Evolutionary conservation across 2,888 invertebrate genomes (phyloP).

Genomic region (Drosophila atroscutellata): DNA sequence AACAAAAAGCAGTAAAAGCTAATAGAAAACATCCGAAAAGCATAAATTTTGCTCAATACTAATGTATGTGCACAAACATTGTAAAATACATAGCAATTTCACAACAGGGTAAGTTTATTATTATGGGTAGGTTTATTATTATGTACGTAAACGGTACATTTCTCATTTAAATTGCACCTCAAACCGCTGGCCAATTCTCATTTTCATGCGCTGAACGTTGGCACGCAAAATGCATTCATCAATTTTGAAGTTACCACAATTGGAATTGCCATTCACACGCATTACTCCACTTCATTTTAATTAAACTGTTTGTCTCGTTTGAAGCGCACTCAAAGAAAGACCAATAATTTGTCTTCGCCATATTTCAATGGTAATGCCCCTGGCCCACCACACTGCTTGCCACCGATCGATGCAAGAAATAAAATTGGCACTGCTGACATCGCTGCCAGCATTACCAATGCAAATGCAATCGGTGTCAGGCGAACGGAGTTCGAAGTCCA

Average conservation of each 20-base stretch:
- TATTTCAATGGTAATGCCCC: slow-evolving; percentile 60
- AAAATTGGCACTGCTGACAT: slow-evolving; percentile 58
- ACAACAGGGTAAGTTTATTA: neutral
- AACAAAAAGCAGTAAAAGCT: neutral
- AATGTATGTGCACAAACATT: neutral
- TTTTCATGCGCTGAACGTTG: neutral
- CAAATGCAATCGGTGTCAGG: slow-evolving; percentile 63
- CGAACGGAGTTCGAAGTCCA: slow-evolving; percentile 10
- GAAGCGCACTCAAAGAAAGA: slow-evolving; percentile 66
- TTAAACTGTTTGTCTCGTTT: slow-evolving; percentile 68
- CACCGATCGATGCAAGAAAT: slow-evolving; percentile 40
- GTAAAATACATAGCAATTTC: neutral
- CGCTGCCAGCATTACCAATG: slow-evolving; percentile 65
- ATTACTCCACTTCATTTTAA: slow-evolving; percentile 67
- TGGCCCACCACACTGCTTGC: neutral
- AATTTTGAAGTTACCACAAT: slow-evolving; percentile 40
- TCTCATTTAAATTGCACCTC: slow-evolving; percentile 17
- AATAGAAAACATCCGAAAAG: neutral
- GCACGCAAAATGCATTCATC: slow-evolving; percentile 28
- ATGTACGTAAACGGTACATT: neutral
- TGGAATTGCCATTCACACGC: slow-evolving; percentile 70
- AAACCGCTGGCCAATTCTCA: slow-evolving; percentile 8
- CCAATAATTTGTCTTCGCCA: slow-evolving; percentile 75
- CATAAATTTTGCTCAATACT: neutral
- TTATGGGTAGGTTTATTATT: neutral